Conservation (phyloP, 2,888 invertebrate genomes). For the Acrobasis repandana region DNA sequence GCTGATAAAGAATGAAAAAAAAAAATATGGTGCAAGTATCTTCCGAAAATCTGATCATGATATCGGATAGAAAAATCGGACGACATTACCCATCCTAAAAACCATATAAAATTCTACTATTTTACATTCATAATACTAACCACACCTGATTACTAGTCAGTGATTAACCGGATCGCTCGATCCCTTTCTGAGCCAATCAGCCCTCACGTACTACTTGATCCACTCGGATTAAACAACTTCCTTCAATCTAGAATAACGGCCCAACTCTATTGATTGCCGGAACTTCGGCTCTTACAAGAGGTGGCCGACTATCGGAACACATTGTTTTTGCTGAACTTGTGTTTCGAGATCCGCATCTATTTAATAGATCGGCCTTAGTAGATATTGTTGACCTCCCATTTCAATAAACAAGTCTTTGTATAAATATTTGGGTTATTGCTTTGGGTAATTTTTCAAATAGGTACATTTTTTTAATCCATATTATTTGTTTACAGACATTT, state of each 20-base stretch:
- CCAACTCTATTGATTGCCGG: conserved; percentile 47
- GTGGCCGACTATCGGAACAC: conserved; percentile 39
- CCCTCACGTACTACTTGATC: conserved; percentile 53
- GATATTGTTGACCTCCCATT: neutral
- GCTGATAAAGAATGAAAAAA: too few species aligned
- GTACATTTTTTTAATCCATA: too few species aligned
- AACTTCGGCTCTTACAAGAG: conserved; percentile 44
- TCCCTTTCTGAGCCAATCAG: conserved; percentile 47
- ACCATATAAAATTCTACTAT: too few species aligned
- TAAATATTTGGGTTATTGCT: too few species aligned
- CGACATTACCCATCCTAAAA: too few species aligned
- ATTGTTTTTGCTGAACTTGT: conserved; percentile 35
- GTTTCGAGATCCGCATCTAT: neutral
- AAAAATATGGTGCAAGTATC: too few species aligned
- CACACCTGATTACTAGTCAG: conserved; percentile 47
- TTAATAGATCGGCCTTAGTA: conserved; percentile 4
- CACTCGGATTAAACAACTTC: conserved; percentile 53
- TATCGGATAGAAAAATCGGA: too few species aligned
- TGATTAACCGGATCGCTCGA: conserved; percentile 60
- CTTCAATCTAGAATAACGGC: conserved; percentile 50
- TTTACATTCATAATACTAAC: conserved; percentile 26
- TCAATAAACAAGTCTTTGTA: too few species aligned
- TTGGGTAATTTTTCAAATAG: too few species aligned
- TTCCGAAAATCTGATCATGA: too few species aligned
- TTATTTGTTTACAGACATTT: too few species aligned